Percentiles rank a stretch among this genome's conserved stretches.
phyloP scores from a whole-genome alignment of 2,888 invertebrate genomes.

The Cantharis flavilabris region DNA sequence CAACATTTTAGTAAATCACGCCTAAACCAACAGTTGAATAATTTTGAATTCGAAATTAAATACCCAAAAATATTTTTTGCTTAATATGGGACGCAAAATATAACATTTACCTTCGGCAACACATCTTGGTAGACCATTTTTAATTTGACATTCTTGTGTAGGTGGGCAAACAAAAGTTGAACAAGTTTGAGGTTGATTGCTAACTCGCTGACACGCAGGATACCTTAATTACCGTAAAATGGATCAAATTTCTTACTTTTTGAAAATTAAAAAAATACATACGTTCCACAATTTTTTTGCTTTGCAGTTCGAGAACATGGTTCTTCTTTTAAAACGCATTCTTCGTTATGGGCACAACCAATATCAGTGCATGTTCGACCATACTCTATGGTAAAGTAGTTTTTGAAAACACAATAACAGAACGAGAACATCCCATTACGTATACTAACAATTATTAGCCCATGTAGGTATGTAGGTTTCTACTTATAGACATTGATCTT shows the following conservation, averaged over 20 bases:
- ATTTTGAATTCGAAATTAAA: neutral
- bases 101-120: constrained; percentile 41
- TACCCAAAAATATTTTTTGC: neutral
- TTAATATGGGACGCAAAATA: neutral
- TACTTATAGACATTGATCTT: neutral
- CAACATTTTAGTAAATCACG: too few relatives aligned
- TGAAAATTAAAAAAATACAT: neutral
- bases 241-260: neutral
- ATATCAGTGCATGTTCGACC: constrained; percentile 79
- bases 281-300: neutral
- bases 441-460: neutral
- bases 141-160: constrained; percentile 50
- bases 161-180: constrained; percentile 52
- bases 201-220: constrained; percentile 50
- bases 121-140: constrained; percentile 51
- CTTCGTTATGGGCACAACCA: constrained; percentile 72
- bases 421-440: neutral
- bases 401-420: neutral
- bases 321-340: constrained; percentile 73
- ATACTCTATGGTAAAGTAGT: constrained; percentile 65
- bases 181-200: constrained; percentile 42
- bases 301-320: constrained; percentile 60
- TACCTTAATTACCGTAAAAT: constrained; percentile 42
- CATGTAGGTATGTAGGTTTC: neutral
- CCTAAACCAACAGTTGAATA: neutral